phyloP scores from a whole-genome alignment of 64 coral and sea anemone genomes.

The Orbicella faveolata region DNA sequence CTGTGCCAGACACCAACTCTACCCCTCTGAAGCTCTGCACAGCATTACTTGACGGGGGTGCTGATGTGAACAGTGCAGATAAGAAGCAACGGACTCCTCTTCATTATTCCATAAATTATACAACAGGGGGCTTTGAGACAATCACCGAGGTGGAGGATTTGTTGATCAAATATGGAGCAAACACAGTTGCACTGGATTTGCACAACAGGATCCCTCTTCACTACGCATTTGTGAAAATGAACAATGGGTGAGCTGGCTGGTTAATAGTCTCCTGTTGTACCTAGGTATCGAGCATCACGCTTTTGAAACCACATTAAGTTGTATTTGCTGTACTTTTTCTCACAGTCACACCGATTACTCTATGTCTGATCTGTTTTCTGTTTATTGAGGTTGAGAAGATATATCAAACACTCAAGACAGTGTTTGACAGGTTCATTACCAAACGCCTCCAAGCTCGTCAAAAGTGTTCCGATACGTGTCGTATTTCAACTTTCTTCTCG shows the following conservation, averaged over 20 bases:
- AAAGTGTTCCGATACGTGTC: no score
- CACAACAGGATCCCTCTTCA: constrained; percentile 71
- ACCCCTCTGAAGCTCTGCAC: constrained; percentile 61
- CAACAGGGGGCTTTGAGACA: constrained; percentile 83
- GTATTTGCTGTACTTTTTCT: no score
- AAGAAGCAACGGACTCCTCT: constrained; percentile 56
- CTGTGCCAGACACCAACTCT: constrained; percentile 50
- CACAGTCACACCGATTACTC: no score
- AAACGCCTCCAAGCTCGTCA: no score
- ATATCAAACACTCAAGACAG: no score
- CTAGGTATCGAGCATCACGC: no score
- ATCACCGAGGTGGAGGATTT: constrained; percentile 78
- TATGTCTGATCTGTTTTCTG: no score
- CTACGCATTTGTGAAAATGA: constrained; percentile 88
- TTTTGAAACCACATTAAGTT: no score
- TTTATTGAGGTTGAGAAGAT: no score
- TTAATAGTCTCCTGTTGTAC: not conserved
- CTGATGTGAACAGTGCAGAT: constrained; percentile 65
- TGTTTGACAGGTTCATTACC: no score
- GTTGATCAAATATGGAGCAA: constrained; percentile 67
- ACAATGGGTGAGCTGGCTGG: not conserved
- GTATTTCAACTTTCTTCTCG: no score
- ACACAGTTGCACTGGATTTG: constrained; percentile 45
- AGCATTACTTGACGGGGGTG: constrained; percentile 70
- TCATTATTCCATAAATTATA: constrained; percentile 76